Percentiles rank a stretch among this genome's conserved stretches.
Conservation (phyloP, 2,797 vertebrate genomes). For the Loriculus beryllinus region DNA sequence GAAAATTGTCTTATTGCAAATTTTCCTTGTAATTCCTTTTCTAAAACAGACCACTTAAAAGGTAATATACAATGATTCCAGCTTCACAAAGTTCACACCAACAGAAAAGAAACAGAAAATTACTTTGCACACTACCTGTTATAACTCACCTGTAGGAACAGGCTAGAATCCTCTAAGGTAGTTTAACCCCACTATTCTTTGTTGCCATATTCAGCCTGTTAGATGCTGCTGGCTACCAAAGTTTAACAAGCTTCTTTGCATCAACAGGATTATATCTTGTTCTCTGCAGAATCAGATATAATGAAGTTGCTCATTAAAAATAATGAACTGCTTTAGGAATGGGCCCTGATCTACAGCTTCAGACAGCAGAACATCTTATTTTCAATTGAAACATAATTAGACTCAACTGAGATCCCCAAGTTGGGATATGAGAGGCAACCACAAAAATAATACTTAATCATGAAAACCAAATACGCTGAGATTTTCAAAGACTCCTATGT, state of each 20-base stretch:
- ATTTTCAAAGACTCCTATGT: background rate
- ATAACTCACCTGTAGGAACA: background rate
- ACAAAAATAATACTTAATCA: slow-evolving; percentile 61
- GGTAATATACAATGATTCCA: background rate
- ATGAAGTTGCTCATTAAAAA: slow-evolving; percentile 78
- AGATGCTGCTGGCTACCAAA: slow-evolving; percentile 50
- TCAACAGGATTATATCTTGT: slow-evolving; percentile 42
- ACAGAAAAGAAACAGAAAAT: background rate
- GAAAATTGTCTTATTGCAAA: background rate
- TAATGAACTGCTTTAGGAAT: slow-evolving; percentile 74
- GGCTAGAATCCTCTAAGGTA: background rate
- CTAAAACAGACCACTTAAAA: background rate
- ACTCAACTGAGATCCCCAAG: slow-evolving; percentile 52
- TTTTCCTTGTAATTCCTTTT: background rate
- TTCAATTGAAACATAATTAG: slow-evolving; percentile 71
- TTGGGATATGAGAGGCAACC: slow-evolving; percentile 57
- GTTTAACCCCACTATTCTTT: slow-evolving; percentile 15
- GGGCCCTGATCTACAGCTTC: slow-evolving; percentile 69
- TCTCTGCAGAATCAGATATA: slow-evolving; percentile 70
- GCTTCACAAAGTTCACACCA: background rate
- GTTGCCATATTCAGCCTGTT: slow-evolving; percentile 9
- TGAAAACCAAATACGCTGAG: slow-evolving; percentile 27
- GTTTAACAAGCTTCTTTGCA: slow-evolving; percentile 59
- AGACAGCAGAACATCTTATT: slow-evolving; percentile 64
- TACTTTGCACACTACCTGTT: background rate